A percentile compares a stretch with the other conserved stretches of the same genome.
Evolutionary conservation across 2,888 invertebrate genomes (phyloP).

Genomic region (Pycnomerus fuliginosus): DNA sequence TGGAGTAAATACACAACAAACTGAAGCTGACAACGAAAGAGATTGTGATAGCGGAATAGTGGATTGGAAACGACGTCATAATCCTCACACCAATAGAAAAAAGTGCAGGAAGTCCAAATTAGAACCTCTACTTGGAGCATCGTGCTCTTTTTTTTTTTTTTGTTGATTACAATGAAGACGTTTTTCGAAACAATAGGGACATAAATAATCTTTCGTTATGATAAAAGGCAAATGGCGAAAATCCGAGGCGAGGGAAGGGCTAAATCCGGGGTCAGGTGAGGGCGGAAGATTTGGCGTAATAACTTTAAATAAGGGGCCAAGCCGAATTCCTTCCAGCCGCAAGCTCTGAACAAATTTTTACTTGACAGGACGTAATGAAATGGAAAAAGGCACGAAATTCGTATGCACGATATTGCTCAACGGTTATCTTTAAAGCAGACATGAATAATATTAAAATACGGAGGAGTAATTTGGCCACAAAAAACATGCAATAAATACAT

Average conservation of each 20-base stretch:
- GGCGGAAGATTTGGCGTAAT: neutral
- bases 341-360: conserved; percentile 16
- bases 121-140: no score
- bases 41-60: no score
- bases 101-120: no score
- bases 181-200: no score
- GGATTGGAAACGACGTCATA: no score
- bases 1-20: no score
- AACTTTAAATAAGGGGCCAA: conserved; percentile 1
- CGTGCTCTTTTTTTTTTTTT: neutral
- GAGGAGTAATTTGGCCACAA: neutral
- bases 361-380: conserved; percentile 20
- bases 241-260: neutral
- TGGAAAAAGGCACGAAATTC: conserved; percentile 17
- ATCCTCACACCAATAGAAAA: no score
- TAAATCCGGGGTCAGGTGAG: no score
- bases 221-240: no score
- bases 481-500: conserved; percentile 10
- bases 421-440: conserved; percentile 2
- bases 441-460: neutral
- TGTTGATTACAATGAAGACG: no score
- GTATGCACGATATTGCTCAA: conserved; percentile 17
- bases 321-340: conserved; percentile 16
- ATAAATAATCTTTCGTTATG: no score
- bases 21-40: no score